These are phyloP conservation scores for Limnodromus scolopaceus DNA, from an alignment of 2,797 vertebrate genomes.

Conservation along the genomic window DNA sequence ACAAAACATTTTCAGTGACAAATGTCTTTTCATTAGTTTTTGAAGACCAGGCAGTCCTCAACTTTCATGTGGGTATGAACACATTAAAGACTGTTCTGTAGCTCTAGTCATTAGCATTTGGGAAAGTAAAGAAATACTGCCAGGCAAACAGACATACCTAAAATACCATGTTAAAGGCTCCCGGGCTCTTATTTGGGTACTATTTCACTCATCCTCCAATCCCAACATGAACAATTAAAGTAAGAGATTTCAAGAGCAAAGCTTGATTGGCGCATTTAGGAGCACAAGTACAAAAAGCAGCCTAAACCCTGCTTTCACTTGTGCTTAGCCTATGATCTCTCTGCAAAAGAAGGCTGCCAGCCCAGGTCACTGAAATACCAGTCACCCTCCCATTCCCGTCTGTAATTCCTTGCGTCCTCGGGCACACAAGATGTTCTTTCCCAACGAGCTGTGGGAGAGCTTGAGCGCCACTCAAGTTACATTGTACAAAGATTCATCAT, in stretches of 20 bases:
- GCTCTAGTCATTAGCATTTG: background rate
- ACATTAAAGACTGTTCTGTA: background rate
- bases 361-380: background rate
- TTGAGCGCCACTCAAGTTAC: background rate
- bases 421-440: background rate
- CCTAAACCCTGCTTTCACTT: background rate
- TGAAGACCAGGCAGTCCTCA: background rate
- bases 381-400: fast-evolving
- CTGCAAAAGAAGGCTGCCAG: background rate
- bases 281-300: background rate
- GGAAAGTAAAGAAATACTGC: background rate
- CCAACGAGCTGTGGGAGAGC: background rate
- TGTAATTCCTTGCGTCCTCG: background rate
- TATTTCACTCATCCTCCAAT: background rate
- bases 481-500: background rate
- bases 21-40: background rate
- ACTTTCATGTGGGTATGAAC: background rate
- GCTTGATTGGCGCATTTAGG: background rate
- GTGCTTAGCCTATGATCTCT: background rate
- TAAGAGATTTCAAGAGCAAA: background rate
- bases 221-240: background rate
- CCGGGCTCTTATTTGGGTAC: background rate
- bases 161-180: background rate
- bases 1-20: background rate
- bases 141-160: background rate